Percentiles rank a stretch among this genome's conserved stretches.
phyloP scores from a whole-genome alignment of 2,797 vertebrate genomes.

The Lateolabrax maculatus region DNA sequence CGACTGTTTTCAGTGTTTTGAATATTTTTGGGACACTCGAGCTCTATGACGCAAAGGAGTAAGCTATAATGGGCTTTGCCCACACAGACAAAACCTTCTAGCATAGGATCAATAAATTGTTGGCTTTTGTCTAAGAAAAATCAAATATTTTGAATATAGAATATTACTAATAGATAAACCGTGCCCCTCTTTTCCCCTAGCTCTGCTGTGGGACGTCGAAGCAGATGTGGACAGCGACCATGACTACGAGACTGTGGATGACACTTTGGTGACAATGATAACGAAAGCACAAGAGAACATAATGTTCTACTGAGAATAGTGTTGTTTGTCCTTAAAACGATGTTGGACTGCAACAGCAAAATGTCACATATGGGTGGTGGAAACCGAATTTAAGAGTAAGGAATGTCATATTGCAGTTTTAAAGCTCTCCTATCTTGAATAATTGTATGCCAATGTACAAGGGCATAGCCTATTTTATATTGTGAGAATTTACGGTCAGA shows the following conservation, averaged over 20 bases:
- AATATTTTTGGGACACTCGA: background rate
- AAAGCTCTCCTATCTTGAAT: background rate
- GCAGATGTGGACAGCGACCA: constrained; percentile 79
- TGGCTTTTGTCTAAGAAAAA: background rate
- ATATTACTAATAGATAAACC: background rate
- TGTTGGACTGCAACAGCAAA: background rate
- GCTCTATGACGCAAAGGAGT: background rate
- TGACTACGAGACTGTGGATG: constrained; percentile 85
- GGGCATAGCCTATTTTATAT: background rate
- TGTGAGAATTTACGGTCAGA: background rate
- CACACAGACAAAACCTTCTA: background rate
- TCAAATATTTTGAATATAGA: no score
- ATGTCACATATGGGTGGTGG: background rate
- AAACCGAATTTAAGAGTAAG: background rate
- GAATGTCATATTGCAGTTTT: background rate
- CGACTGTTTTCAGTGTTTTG: background rate
- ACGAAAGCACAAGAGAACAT: constrained; percentile 59
- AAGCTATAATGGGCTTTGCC: background rate
- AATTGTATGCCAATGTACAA: background rate
- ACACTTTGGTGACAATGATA: constrained; percentile 53
- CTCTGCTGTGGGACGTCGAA: fast-evolving
- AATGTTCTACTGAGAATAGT: constrained; percentile 62
- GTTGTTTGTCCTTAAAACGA: no score
- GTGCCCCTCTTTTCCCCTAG: constrained; percentile 21
- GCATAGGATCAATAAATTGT: background rate